phyloP scores from a whole-genome alignment of 2,797 vertebrate genomes.

The Cuniculus paca region DNA sequence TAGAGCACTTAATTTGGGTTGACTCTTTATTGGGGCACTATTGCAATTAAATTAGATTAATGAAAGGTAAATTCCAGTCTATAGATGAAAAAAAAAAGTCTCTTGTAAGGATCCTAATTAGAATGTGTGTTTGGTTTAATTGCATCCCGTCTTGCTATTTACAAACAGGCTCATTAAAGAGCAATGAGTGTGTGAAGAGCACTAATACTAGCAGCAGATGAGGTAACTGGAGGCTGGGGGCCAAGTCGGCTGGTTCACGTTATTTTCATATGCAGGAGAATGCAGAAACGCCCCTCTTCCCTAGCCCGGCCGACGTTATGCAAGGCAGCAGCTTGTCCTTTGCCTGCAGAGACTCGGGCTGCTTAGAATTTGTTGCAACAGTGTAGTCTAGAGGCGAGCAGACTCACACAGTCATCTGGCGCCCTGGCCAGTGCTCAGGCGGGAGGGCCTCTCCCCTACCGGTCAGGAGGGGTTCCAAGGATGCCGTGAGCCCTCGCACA shows the following conservation, averaged over 20 bases:
- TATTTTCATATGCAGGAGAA: background rate
- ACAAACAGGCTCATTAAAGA: conserved; percentile 91
- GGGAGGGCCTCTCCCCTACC: conserved; percentile 73
- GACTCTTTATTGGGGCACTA: too few relatives aligned
- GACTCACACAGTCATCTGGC: background rate
- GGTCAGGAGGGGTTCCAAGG: conserved; percentile 56
- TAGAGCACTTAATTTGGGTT: too few relatives aligned
- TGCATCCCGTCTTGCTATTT: conserved; percentile 92
- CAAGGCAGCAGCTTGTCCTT: conserved; percentile 67
- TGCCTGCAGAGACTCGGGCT: conserved; percentile 42
- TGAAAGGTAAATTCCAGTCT: too few relatives aligned
- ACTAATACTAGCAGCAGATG: conserved; percentile 69
- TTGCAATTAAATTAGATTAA: too few relatives aligned
- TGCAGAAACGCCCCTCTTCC: background rate
- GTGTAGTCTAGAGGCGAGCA: conserved; percentile 48
- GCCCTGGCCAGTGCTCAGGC: conserved; percentile 21
- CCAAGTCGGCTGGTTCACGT: background rate
- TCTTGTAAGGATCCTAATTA: conserved; percentile 90
- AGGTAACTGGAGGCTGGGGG: background rate
- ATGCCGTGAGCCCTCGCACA: conserved; percentile 30
- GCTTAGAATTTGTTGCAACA: conserved; percentile 27
- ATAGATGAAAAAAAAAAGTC: conserved; percentile 83
- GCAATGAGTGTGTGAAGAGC: conserved; percentile 83
- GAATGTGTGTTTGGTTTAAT: conserved; percentile 91
- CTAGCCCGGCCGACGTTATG: background rate